Evolutionary conservation across 2,888 invertebrate species (phyloP).

Genomic region (Chironomus tentans): DNA sequence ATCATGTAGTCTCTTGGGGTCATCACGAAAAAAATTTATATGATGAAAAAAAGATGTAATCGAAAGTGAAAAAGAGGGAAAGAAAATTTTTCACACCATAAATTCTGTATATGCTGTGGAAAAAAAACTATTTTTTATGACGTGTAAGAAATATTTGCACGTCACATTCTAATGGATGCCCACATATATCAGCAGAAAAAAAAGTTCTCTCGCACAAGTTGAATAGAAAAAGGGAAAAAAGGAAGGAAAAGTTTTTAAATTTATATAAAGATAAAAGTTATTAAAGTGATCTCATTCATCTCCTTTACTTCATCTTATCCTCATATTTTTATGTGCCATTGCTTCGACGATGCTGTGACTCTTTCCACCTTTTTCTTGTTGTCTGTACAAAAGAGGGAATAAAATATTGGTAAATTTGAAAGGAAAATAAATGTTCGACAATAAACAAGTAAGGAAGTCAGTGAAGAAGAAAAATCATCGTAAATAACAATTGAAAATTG

Average conservation of each 20-base stretch:
- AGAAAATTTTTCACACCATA: neutral
- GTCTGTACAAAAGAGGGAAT: neutral
- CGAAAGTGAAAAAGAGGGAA: neutral
- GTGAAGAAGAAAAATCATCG: no score
- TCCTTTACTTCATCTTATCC: neutral
- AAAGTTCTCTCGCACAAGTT: neutral
- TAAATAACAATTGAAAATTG: no score
- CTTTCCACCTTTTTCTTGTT: neutral
- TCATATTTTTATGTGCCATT: neutral
- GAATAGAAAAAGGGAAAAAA: neutral
- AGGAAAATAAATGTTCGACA: no score
- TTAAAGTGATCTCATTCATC: conserved; percentile 4
- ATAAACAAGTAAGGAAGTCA: no score
- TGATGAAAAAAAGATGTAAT: neutral
- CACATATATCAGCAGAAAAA: neutral
- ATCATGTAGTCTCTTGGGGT: neutral
- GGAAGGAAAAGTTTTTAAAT: neutral
- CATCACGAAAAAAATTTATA: neutral
- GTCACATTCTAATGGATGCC: neutral
- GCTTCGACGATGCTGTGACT: neutral
- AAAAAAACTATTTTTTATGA: neutral
- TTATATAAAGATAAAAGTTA: conserved; percentile 8
- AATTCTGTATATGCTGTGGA: neutral
- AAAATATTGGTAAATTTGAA: no score
- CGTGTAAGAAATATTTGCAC: neutral